These are phyloP conservation scores for Lichenostomus cassidix DNA, from an alignment of 2,113 vertebrate genomes.

Conservation along the genomic window DNA sequence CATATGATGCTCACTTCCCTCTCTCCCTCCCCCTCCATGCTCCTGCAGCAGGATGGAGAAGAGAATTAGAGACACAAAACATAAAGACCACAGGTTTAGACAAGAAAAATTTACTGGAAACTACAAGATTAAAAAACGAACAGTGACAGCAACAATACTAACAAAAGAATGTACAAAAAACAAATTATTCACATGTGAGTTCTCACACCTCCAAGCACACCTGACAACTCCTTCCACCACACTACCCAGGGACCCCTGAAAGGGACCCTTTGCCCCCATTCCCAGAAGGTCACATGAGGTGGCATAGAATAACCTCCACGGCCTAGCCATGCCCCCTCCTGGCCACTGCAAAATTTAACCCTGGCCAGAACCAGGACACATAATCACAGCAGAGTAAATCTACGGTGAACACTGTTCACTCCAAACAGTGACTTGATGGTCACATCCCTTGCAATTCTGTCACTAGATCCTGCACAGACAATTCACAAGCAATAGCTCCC, in stretches of 20 bases:
- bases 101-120: background rate
- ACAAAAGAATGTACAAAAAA: background rate
- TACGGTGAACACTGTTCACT: background rate
- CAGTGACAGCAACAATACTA: background rate
- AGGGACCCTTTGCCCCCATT: background rate
- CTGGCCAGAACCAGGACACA: background rate
- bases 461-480: background rate
- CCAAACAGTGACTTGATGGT: background rate
- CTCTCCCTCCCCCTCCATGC: background rate
- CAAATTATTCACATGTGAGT: rapidly evolving
- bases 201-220: background rate
- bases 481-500: background rate
- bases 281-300: background rate
- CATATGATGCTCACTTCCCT: rapidly evolving
- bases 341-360: background rate
- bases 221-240: background rate
- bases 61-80: background rate
- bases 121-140: background rate
- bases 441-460: background rate
- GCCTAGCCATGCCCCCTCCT: background rate
- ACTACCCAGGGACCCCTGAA: no score
- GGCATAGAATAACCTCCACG: rapidly evolving
- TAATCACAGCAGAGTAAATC: background rate
- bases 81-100: background rate
- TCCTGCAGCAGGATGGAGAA: background rate